Evolutionary conservation across 2,797 vertebrate genomes (phyloP).

Genomic region (Enteromius trimaculatus): DNA sequence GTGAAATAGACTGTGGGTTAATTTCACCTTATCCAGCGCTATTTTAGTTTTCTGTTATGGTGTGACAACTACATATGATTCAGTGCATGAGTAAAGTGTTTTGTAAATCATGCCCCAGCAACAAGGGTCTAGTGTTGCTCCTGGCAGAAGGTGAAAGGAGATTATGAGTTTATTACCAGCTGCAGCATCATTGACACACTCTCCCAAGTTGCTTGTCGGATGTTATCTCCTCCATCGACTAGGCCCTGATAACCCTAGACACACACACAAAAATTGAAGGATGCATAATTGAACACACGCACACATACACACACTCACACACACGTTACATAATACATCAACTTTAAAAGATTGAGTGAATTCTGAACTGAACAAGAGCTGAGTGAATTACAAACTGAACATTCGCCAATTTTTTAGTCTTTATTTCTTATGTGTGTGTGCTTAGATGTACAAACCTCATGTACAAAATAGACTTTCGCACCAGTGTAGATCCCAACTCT

Average conservation of each 20-base stretch:
- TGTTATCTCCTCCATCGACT: slow-evolving; percentile 90
- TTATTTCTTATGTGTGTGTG: slow-evolving; percentile 3
- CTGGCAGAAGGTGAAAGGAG: background rate
- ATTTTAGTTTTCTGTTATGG: background rate
- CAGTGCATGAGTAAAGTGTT: background rate
- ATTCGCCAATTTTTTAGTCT: background rate
- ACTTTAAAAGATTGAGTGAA: slow-evolving; percentile 10
- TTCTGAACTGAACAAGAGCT: slow-evolving; percentile 5
- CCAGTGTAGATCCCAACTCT: slow-evolving; percentile 91
- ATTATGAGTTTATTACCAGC: slow-evolving; percentile 78
- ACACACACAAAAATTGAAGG: slow-evolving; percentile 35
- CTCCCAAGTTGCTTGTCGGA: slow-evolving; percentile 89
- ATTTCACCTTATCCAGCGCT: background rate
- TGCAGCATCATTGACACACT: slow-evolving; percentile 96
- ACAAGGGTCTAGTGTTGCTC: background rate
- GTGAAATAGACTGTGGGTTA: too few species aligned
- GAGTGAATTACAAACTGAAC: background rate
- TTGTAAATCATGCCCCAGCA: background rate
- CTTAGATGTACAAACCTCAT: slow-evolving; percentile 80
- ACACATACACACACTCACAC: background rate
- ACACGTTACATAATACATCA: slow-evolving; percentile 4
- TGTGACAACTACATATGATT: background rate
- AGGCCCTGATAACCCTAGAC: slow-evolving; percentile 93
- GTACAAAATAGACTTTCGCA: slow-evolving; percentile 89
- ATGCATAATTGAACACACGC: background rate